Base-by-base conservation (phyloP, 1,140 invertebrate species). In the Achroia grisella region DNA sequence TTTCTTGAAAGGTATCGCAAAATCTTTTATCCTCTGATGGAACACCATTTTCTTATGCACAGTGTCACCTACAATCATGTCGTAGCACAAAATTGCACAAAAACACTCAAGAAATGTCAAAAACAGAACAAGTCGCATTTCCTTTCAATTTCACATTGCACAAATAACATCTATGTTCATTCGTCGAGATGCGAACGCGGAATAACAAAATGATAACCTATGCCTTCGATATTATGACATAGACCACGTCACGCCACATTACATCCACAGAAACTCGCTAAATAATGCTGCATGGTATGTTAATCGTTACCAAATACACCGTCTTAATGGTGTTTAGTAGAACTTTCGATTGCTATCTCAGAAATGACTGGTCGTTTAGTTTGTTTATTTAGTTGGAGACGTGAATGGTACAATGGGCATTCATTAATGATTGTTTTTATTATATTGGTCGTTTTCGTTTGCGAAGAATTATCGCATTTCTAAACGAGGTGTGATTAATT, bases 31-130 rank as follows among this genome's bases (percentile, higher is more conserved):
- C 36, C 81, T 74, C 43, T 85, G 76, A 36, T 85, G 81, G 48
- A 85, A 85, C 29, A 85, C 77, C 81, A 85, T 81, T 58, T 82
- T 85, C 46, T 77, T 74, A 41, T 82, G 78, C 50, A 85, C 76
- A 1, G 73, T 82, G 31, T 85, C 81, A 27, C 81, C 81, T 10
- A 78, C 56, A 32, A 82, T 74, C 78, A 85, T 85, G 45, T 85
- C 81, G 50, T 41, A 71, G 35, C 48, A 50, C 50, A 62, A 70
- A 76, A 53, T 56, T 47, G 50, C 62, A 71, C 60, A 54, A 51
- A 71, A 52, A 70, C 58, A 54, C 36, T 46, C 47, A 35, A 60
- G 49, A 11, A 63, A 44, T 39, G 72, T 39, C 52, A 77, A 34
- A 39, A 70, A 37, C 39, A 44, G 53, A 27, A 71, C 34, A 39